Evolutionary conservation across 1,140 invertebrate species (phyloP).

Genomic region (Anthonomus grandis): DNA sequence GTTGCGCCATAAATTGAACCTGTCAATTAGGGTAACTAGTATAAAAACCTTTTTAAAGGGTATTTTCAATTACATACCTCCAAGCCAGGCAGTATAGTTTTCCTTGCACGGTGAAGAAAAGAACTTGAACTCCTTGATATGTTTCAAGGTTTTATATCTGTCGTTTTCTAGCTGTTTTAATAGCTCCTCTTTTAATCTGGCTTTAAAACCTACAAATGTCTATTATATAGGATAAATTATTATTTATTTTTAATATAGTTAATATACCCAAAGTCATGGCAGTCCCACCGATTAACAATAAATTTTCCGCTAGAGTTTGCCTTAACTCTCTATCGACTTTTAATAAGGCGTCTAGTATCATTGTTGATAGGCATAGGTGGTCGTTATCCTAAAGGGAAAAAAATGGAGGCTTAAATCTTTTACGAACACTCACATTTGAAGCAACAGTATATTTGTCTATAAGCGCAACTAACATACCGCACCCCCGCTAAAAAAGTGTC

Average conservation of each 20-base stretch:
- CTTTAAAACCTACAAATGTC: slow-evolving; percentile 57
- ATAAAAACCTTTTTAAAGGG: neutral
- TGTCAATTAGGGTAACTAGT: slow-evolving; percentile 36
- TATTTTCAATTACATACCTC: slow-evolving; percentile 54
- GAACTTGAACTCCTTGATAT: slow-evolving; percentile 70
- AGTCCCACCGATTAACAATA: slow-evolving; percentile 82
- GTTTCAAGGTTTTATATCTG: slow-evolving; percentile 64
- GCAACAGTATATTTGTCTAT: too few relatives aligned
- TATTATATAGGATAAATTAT: neutral
- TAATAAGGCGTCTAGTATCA: slow-evolving; percentile 77
- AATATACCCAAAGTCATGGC: slow-evolving; percentile 63
- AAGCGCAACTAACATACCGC: too few relatives aligned
- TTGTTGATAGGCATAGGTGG: slow-evolving; percentile 75
- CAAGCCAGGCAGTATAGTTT: slow-evolving; percentile 84
- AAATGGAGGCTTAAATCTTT: neutral
- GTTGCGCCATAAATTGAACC: slow-evolving; percentile 82
- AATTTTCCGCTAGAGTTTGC: slow-evolving; percentile 70
- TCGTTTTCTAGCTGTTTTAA: slow-evolving; percentile 60
- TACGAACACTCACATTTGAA: too few relatives aligned
- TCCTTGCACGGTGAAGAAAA: slow-evolving; percentile 74
- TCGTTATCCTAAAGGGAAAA: slow-evolving; percentile 74
- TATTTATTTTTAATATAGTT: neutral
- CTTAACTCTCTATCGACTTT: slow-evolving; percentile 74
- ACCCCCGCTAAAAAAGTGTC: too few relatives aligned
- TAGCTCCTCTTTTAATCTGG: slow-evolving; percentile 73